Evolutionary conservation across 1,140 invertebrate species (phyloP), one percentile per base, ranked within the genome.

Genomic region (Drosophila micromelanica): DNA sequence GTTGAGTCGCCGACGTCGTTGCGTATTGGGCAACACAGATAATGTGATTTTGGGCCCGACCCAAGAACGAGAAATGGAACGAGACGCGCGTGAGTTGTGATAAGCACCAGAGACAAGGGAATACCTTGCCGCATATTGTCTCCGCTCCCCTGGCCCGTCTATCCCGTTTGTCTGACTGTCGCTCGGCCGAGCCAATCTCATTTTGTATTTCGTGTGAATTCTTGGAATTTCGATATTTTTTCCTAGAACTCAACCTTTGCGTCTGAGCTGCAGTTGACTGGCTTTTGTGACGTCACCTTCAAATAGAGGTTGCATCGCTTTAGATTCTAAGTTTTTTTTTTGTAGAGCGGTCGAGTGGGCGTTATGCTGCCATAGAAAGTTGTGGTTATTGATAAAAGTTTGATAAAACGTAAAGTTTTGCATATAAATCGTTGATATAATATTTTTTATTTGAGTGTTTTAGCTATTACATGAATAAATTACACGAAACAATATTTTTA

Each of bases 171-270:
- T n/a, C n/a, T 40, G 38, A 40, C 20, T 48, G 55, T 54, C 52
- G 69, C 59, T 72, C 48, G 40, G 49, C 56, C 43, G 60, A 48
- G 38, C 64, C 79, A 84, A 79, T 87, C 80, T 74, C 86, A 73
- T 80, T 91, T 87, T 84, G 84, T 87, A 71, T 87, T 85, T 73
- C 81, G 84, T 87, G 82, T 87, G 82, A 87, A 81, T 91, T 91
- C 90, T 78, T 73, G 85, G 90, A 91, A 91, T 91, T 91, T 91
- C 54, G 78, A 80, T 85, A 86, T 69, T 64, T 89, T 90, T 91
- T 91, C 90, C 90, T 91, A 91, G 90, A 91, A 91, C 64, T 78
- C 65, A 43, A 67, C 8, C 43, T 57, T 45, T 65, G 13, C 63
- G 64, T 72, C 46, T 46, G 20, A 54, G 46, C 30, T 67, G 42